Conservation (phyloP, 2,113 vertebrate species). For the Otis tarda region DNA sequence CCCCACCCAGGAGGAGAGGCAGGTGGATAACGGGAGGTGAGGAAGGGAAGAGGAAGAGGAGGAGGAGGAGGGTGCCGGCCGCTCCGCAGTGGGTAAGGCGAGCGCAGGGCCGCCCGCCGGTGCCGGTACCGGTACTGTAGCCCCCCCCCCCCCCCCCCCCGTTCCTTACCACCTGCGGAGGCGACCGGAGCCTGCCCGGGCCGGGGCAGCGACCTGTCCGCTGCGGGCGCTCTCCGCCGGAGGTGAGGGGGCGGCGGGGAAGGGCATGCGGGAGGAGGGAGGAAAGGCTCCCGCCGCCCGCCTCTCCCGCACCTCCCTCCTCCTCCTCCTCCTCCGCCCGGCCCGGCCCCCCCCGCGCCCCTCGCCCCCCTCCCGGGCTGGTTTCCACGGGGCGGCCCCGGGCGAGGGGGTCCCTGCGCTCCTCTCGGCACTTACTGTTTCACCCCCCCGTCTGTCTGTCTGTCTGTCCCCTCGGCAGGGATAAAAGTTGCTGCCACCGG, state of each 20-base stretch:
- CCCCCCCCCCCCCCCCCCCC: background rate
- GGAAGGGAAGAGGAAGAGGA: background rate
- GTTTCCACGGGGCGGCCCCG: background rate
- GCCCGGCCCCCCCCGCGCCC: background rate
- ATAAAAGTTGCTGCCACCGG: constrained; percentile 9
- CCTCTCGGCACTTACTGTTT: background rate
- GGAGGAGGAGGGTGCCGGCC: background rate
- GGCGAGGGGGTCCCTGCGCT: background rate
- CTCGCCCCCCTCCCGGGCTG: background rate
- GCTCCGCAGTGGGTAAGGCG: constrained; percentile 16
- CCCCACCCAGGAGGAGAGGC: background rate
- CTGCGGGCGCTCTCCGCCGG: background rate
- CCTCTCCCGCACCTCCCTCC: background rate
- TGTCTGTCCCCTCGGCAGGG: background rate
- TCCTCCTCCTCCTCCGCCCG: background rate
- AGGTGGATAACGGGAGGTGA: constrained; percentile 24
- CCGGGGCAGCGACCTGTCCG: constrained; percentile 20
- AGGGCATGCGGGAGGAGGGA: constrained; percentile 24
- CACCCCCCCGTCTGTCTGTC: background rate
- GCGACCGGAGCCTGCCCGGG: background rate
- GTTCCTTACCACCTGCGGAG: constrained; percentile 31
- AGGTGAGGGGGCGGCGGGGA: constrained; percentile 30
- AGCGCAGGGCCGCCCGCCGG: background rate
- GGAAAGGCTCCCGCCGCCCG: background rate
- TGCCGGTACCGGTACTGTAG: background rate